These are phyloP conservation scores for Melanogrammus aeglefinus DNA, from an alignment of 2,797 vertebrate genomes.

Conservation along the genomic window DNA sequence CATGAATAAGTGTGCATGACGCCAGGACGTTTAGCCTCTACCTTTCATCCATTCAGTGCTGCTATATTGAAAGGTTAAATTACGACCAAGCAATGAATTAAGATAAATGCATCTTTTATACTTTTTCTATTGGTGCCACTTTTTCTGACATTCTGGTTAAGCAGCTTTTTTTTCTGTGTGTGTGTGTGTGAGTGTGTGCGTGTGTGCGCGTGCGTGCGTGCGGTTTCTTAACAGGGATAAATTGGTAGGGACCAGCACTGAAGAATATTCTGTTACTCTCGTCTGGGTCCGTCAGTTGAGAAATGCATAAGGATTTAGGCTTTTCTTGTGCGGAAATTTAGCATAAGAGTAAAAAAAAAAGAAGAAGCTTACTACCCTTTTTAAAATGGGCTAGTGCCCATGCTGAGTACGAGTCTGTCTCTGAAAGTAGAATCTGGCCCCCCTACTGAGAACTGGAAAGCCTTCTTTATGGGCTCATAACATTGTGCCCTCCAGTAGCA, in stretches of 20 bases:
- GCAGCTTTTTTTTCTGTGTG: neutral
- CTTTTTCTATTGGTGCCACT: neutral
- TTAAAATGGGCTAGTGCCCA: slow-evolving; percentile 26
- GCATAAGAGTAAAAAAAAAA: neutral
- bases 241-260: neutral
- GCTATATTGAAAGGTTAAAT: neutral
- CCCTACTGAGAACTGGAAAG: slow-evolving; percentile 37
- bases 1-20: neutral
- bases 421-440: slow-evolving; percentile 36
- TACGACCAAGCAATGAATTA: neutral
- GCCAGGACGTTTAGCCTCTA: neutral
- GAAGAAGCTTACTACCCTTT: slow-evolving; percentile 10
- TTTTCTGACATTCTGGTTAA: neutral
- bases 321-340: neutral
- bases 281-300: neutral
- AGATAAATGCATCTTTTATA: neutral
- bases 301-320: neutral
- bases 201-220: too few species aligned
- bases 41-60: neutral
- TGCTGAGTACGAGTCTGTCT: slow-evolving; percentile 29
- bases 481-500: slow-evolving; percentile 47
- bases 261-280: neutral
- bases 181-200: too few species aligned
- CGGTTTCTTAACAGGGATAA: neutral
- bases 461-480: slow-evolving; percentile 61